Percentiles rank a stretch among this genome's conserved stretches.
Evolutionary conservation across 2,888 invertebrate species (phyloP).

Genomic region (Diloba caeruleocephala): DNA sequence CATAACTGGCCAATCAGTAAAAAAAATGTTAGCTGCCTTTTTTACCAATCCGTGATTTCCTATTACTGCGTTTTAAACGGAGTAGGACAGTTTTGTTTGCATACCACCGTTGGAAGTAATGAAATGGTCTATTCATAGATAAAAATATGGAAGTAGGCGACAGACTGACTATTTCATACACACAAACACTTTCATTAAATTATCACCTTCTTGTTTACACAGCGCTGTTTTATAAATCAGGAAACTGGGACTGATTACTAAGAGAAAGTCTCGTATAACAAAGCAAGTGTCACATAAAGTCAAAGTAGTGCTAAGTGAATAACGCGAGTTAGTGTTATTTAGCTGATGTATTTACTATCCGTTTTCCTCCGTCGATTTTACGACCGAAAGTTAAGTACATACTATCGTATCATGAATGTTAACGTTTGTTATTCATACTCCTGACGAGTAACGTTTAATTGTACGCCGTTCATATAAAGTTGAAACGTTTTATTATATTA

Average conservation of each 20-base stretch:
- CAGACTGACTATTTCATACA: too few species aligned
- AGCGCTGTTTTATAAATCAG: conserved; percentile 24
- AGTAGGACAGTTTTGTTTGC: too few species aligned
- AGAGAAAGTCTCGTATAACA: conserved; percentile 38
- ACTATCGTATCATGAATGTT: not conserved
- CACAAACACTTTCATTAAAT: not conserved
- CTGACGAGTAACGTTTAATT: not conserved
- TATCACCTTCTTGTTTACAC: conserved; percentile 29
- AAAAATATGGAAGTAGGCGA: too few species aligned
- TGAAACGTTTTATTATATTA: conserved; percentile 9
- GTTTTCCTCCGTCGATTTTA: conserved; percentile 26
- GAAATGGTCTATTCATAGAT: too few species aligned
- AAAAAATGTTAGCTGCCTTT: too few species aligned
- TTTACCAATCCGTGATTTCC: too few species aligned
- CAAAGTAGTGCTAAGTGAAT: conserved; percentile 45
- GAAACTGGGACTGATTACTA: conserved; percentile 32
- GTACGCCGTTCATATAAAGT: not conserved
- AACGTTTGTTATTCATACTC: conserved; percentile 3
- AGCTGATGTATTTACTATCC: conserved; percentile 36
- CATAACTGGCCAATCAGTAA: too few species aligned
- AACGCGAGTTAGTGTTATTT: conserved; percentile 35
- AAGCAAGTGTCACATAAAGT: conserved; percentile 43
- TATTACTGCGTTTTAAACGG: too few species aligned
- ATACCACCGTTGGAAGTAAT: too few species aligned
- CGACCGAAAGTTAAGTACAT: conserved; percentile 17